Evolutionary conservation across 2,888 invertebrate species (phyloP), one percentile per base, ranked within the genome.

Genomic region (Sphaerophoria taeniata): DNA sequence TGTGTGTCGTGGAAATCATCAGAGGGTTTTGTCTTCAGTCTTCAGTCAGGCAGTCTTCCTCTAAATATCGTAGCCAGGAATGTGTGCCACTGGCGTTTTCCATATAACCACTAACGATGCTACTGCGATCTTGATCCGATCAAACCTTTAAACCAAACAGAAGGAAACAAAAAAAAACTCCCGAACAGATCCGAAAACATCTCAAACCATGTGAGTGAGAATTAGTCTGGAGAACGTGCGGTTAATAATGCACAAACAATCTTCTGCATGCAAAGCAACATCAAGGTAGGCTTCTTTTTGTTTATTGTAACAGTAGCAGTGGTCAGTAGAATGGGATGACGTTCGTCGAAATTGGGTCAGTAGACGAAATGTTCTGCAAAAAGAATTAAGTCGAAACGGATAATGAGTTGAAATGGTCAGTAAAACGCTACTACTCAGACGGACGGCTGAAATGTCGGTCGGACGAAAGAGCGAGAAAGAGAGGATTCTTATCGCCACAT

Each of bases 341-440:
- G 53, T 4, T 11, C 47, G 14, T 24, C 9, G 9, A 72, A 85
- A 72, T 80, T 73, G 69, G 84, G 84, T 85, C 76, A 85, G 72
- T 76, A 80, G 84, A 80, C 80, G 75, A 80, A 80, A 63, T 85
- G 80, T 79, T 85, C 84, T 80, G 84, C 80, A 85, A 80, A 80
- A 56, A 69, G 69, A 85, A 76, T 72, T 72, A 80, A 80, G 72
- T 80, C 70, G 60, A 61, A 67, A 72, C 65, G 74, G 55, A 53
- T 71, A 75, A 75, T 84, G 70, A 71, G 49, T 73, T 67, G 77
- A 82, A 55, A 76, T 71, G 61, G 61, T 33, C 43, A 65, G 39
- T 24, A 24, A 24, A 60, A 39, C 58, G 39, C 16, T 9, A 43
- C 11, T 36, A 58, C 49, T 6, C 16, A 7, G 3, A 51, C 11